Percentiles rank a stretch among this genome's conserved stretches.
phyloP scores from a whole-genome alignment of 64 coral and sea anemone genomes.

The Dendronephthya gigantea region DNA sequence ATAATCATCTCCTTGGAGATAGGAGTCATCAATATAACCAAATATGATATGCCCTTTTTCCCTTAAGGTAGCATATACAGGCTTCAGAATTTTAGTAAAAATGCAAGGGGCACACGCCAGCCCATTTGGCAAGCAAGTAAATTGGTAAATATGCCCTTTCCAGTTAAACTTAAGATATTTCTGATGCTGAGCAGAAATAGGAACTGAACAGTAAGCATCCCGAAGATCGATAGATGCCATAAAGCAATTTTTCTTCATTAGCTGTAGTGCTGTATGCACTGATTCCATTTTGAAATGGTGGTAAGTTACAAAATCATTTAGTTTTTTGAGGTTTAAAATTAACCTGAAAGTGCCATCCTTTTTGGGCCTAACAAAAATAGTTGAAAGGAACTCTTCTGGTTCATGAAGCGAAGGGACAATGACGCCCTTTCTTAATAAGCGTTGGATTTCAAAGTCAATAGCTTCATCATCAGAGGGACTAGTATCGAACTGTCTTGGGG shows the following conservation, averaged over 20 bases:
- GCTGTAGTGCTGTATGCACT: neutral
- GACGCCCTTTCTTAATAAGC: neutral
- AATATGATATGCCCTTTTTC: neutral
- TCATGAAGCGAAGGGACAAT: neutral
- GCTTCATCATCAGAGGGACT: neutral
- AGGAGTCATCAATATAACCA: constrained; percentile 27
- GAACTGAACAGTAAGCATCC: neutral
- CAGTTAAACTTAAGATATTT: neutral
- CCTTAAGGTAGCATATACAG: neutral
- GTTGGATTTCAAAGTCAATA: neutral
- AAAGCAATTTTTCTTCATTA: neutral
- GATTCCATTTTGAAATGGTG: constrained; percentile 7
- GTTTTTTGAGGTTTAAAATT: neutral
- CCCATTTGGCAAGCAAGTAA: constrained; percentile 7
- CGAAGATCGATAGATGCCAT: constrained; percentile 3
- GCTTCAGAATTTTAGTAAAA: neutral
- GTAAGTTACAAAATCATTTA: neutral
- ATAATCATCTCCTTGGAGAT: neutral
- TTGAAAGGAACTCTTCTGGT: neutral
- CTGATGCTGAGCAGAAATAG: neutral
- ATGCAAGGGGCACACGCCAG: neutral
- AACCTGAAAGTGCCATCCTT: neutral
- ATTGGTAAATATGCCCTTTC: neutral
- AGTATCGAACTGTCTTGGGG: neutral
- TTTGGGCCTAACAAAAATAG: neutral